These are phyloP conservation scores for Deladenus siricidicola DNA, from an alignment of 2,888 invertebrate species.

Conservation along the genomic window DNA sequence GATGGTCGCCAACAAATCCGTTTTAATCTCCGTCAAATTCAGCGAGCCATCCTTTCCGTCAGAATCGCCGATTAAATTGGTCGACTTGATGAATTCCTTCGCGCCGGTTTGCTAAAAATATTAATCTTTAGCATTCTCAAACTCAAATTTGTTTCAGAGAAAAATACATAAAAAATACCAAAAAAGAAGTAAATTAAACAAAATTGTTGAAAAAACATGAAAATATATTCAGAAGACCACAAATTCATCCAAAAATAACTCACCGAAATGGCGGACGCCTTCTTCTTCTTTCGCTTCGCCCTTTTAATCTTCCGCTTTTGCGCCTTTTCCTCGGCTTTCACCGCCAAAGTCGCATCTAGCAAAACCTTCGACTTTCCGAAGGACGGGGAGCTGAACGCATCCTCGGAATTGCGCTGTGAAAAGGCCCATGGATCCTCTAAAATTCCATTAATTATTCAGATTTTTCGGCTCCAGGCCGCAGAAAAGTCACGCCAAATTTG, in stretches of 20 bases:
- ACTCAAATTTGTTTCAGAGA: too few relatives aligned
- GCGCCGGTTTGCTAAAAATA: constrained; percentile 26
- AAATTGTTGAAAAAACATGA: too few relatives aligned
- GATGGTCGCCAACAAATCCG: constrained; percentile 74
- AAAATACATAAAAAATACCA: too few relatives aligned
- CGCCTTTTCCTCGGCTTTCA: constrained; percentile 4
- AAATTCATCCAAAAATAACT: not conserved
- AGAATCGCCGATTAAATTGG: constrained; percentile 33
- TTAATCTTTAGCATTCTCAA: too few relatives aligned
- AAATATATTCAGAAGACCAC: not conserved
- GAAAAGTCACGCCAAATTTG: too few relatives aligned
- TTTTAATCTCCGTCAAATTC: constrained; percentile 51
- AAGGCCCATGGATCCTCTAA: constrained; percentile 68
- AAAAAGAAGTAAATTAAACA: too few relatives aligned
- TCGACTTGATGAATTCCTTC: constrained; percentile 41
- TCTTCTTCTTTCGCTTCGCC: constrained; percentile 7
- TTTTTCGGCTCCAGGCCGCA: too few relatives aligned
- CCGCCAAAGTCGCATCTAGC: too few relatives aligned
- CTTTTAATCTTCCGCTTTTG: constrained; percentile 4
- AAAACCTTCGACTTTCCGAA: not conserved
- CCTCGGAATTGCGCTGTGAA: constrained; percentile 10
- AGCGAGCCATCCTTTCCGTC: constrained; percentile 22
- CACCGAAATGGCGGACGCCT: constrained; percentile 12
- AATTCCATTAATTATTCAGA: constrained; percentile 14
- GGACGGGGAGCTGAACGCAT: not conserved